Evolutionary conservation across 2,888 invertebrate genomes (phyloP), one percentile per base, ranked within the genome.

Genomic region (Gymnosoma rotundatum): DNA sequence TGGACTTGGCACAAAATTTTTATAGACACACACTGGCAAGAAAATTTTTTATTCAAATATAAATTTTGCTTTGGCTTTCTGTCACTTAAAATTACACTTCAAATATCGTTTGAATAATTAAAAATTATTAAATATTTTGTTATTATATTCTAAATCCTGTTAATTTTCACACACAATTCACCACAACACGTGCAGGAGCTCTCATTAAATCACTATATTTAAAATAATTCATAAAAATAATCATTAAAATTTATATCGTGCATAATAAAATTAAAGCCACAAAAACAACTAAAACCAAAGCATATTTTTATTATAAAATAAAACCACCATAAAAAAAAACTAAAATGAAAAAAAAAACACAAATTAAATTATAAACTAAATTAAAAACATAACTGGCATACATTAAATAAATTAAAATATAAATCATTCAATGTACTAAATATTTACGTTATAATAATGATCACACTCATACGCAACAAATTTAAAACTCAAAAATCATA

Each of bases 401-500:
- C 48, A 52, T 67, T 58, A 69, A 5, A 32, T 32, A 32, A 32
- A 32, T 56, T 52, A 67, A n/a, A 50, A 73, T 21, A 60, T 18
- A 64, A 54, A 78, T 18, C 63, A 45, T 45, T 58, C n/a, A 54
- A 45, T 14, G 54, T 61, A 61, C 9, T 48, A 56, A 64, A 64
- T 66, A 79, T 56, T 67, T 36, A 18, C 58, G 45, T 5, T 48
- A 48, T 48, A 14, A 48, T 48, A 14, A 48, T 16, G n/a, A 48
- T 54, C 52, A n/a, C 20, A 54, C 60, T 7, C 32, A 32, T 32
- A 60, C 6, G 25, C 54, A 48, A 63, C 20, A 72, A 86, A 52
- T 67, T 74, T 75, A 83, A 83, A 85, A 86, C 85, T 83, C 82
- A 69, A 66, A n/a, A 84, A 78, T 78, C 85, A 87, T 79, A 87